A percentile compares a stretch with the other conserved stretches of the same genome.
Conservation (phyloP, 2,113 vertebrate genomes). For the Stomatorhinus ivindoensis region DNA sequence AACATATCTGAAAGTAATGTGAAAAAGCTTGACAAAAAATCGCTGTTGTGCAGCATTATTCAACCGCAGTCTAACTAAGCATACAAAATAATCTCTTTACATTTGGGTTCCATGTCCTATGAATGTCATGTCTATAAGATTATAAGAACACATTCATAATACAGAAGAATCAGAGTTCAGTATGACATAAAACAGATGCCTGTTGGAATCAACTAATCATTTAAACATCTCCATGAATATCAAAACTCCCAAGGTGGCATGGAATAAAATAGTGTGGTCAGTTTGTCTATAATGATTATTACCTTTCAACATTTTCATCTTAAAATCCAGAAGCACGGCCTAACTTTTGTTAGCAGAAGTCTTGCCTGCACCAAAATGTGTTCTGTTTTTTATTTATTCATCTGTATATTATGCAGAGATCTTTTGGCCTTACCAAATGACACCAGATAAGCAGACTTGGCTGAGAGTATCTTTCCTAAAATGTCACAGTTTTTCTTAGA, state of each 20-base stretch:
- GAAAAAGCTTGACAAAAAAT: neutral
- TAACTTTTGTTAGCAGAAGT: neutral
- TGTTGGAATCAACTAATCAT: neutral
- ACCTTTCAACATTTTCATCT: neutral
- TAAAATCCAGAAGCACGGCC: neutral
- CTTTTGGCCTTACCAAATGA: neutral
- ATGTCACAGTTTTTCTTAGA: neutral
- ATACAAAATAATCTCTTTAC: neutral
- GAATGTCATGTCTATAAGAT: neutral
- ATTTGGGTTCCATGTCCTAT: neutral
- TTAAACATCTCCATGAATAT: neutral
- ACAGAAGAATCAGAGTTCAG: neutral
- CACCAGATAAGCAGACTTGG: neutral
- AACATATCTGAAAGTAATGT: neutral
- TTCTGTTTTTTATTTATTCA: neutral
- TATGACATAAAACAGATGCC: neutral
- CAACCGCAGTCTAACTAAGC: neutral
- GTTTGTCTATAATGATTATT: neutral
- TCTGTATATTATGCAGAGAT: neutral
- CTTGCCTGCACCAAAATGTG: neutral
- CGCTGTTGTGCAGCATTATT: neutral
- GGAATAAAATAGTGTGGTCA: neutral
- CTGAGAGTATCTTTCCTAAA: neutral
- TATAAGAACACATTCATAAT: neutral
- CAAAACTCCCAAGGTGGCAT: neutral